Evolutionary conservation across 2,113 vertebrate species (phyloP).

Genomic region (Spheniscus mendiculus): DNA sequence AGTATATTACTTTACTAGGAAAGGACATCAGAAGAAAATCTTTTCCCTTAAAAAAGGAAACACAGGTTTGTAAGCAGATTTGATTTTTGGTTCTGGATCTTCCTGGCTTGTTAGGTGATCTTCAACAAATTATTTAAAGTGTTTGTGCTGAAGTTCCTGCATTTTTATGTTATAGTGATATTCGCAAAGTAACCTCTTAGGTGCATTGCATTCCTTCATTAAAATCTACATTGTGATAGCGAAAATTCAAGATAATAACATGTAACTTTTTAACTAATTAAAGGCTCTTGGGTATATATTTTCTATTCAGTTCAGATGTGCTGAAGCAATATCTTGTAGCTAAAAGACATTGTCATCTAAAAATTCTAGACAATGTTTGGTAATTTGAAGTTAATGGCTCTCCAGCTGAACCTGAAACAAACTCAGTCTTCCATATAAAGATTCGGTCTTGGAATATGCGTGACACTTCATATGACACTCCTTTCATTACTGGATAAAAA

Average conservation of each 20-base stretch:
- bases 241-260: background rate
- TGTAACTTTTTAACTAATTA: background rate
- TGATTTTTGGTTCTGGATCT: background rate
- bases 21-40: background rate
- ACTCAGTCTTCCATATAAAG: background rate
- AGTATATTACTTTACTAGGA: background rate
- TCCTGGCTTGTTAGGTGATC: background rate
- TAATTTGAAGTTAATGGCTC: background rate
- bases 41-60: background rate
- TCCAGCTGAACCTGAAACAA: background rate
- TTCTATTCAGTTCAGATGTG: background rate
- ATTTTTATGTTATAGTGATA: background rate
- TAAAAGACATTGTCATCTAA: background rate
- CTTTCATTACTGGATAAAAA: background rate
- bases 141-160: background rate
- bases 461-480: background rate
- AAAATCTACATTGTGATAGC: background rate
- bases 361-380: background rate
- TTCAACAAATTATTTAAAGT: background rate
- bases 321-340: background rate
- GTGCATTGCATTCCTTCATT: fast-evolving
- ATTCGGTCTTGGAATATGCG: background rate
- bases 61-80: background rate
- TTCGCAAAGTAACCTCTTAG: background rate
- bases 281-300: background rate